Percentiles rank a stretch among this genome's conserved stretches.
Conservation (phyloP, 2,888 invertebrate genomes). For the Lasioglossum malachurum region DNA sequence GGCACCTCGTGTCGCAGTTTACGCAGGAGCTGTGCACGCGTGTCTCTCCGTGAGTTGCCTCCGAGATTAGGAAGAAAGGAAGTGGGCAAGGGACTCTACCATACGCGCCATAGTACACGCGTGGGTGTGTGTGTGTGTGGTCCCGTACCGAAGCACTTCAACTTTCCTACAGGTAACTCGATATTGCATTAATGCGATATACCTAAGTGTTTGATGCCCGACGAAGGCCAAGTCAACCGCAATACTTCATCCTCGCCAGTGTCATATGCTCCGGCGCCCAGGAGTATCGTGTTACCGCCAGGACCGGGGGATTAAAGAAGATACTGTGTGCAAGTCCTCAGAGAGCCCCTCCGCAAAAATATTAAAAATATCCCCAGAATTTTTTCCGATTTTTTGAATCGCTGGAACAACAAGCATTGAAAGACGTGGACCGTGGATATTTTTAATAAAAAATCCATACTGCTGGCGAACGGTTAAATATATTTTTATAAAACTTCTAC, state of each 20-base stretch:
- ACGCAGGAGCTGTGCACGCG: slow-evolving; percentile 9
- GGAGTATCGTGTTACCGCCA: slow-evolving; percentile 79
- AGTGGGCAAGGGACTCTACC: not conserved
- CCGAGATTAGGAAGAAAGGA: slow-evolving; percentile 26
- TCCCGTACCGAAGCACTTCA: slow-evolving; percentile 66
- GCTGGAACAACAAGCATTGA: not conserved
- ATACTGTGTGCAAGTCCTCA: not conserved
- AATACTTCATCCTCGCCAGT: slow-evolving; percentile 80
- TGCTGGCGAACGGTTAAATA: too few species aligned
- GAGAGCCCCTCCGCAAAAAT: not conserved
- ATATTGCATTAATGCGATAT: slow-evolving; percentile 78
- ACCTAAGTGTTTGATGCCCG: slow-evolving; percentile 72
- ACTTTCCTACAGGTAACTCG: slow-evolving; percentile 71
- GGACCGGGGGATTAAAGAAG: slow-evolving; percentile 71
- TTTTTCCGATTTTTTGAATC: not conserved
- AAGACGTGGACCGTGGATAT: not conserved
- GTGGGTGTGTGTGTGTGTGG: slow-evolving; percentile 5
- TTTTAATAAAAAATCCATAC: not conserved
- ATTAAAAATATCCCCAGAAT: not conserved
- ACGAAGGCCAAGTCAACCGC: slow-evolving; percentile 76
- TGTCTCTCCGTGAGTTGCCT: not conserved
- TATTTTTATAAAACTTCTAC: not conserved
- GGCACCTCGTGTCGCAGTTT: slow-evolving; percentile 4
- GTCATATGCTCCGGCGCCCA: slow-evolving; percentile 77
- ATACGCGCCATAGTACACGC: not conserved